Evolutionary conservation across 2,888 invertebrate genomes (phyloP).

Genomic region (Ditylenchus weischeri): DNA sequence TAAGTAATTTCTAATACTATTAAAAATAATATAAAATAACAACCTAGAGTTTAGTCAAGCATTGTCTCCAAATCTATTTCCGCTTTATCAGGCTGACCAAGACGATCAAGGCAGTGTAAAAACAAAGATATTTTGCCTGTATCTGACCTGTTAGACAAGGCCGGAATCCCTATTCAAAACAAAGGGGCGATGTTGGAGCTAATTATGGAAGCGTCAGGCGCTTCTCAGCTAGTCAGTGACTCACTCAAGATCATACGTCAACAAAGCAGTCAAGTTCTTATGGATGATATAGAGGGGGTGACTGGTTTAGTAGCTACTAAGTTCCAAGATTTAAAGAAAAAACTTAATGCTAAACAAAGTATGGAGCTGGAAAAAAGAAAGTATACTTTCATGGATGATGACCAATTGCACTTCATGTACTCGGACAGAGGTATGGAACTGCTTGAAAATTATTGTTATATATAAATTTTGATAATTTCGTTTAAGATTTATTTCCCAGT

Average conservation of each 20-base stretch:
- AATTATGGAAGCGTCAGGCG: conserved; percentile 44
- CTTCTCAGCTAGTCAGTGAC: conserved; percentile 42
- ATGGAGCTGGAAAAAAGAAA: conserved; percentile 37
- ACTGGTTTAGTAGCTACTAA: conserved; percentile 32
- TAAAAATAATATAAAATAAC: background rate
- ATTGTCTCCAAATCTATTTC: conserved; percentile 44
- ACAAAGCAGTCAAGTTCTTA: conserved; percentile 24
- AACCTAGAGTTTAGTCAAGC: conserved; percentile 33
- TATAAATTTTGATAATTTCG: background rate
- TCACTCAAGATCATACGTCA: conserved; percentile 37
- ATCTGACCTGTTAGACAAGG: conserved; percentile 37
- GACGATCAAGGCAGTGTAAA: conserved; percentile 33
- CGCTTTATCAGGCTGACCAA: conserved; percentile 31
- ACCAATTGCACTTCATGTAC: conserved; percentile 41
- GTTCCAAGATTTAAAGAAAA: conserved; percentile 30
- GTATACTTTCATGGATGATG: conserved; percentile 39
- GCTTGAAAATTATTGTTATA: background rate
- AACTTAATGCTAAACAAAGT: conserved; percentile 33
- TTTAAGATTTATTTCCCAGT: background rate
- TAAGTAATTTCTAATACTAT: background rate
- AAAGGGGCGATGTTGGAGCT: conserved; percentile 39
- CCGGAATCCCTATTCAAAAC: conserved; percentile 36
- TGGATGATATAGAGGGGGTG: conserved; percentile 40
- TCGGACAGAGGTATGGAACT: conserved; percentile 36
- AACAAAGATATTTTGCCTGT: conserved; percentile 39